Percentiles rank a stretch among this genome's conserved stretches.
Conservation (phyloP, 2,113 vertebrate species). For the Machaerirhynchus nigripectus region DNA sequence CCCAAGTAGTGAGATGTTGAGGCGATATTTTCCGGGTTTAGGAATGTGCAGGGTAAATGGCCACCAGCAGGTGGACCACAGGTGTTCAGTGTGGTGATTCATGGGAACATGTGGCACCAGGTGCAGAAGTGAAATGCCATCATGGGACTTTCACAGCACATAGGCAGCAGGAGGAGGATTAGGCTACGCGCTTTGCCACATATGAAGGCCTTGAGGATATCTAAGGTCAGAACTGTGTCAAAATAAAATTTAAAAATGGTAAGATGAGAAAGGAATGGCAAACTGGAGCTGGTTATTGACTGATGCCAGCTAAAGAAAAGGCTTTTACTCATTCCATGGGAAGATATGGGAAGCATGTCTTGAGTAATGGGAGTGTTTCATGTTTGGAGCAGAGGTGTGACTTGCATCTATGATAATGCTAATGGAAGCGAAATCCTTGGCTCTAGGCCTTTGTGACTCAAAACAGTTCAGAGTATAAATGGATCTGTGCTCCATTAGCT, state of each 20-base stretch:
- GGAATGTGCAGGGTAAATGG: neutral
- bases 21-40: neutral
- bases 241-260: neutral
- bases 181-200: neutral
- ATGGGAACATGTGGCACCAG: neutral
- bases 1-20: neutral
- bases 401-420: neutral
- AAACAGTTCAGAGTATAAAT: neutral
- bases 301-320: neutral
- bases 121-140: neutral
- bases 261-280: neutral
- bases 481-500: neutral
- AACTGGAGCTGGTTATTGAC: neutral
- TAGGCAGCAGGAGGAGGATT: neutral
- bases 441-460: neutral
- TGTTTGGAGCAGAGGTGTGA: neutral
- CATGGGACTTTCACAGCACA: neutral
- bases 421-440: neutral
- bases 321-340: neutral
- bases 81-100: neutral
- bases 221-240: neutral
- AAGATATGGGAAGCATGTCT: neutral
- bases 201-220: neutral
- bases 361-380: neutral
- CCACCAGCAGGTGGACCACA: neutral